Conservation (phyloP, 1,140 invertebrate genomes). For the Dinothrombium tinctorium region DNA sequence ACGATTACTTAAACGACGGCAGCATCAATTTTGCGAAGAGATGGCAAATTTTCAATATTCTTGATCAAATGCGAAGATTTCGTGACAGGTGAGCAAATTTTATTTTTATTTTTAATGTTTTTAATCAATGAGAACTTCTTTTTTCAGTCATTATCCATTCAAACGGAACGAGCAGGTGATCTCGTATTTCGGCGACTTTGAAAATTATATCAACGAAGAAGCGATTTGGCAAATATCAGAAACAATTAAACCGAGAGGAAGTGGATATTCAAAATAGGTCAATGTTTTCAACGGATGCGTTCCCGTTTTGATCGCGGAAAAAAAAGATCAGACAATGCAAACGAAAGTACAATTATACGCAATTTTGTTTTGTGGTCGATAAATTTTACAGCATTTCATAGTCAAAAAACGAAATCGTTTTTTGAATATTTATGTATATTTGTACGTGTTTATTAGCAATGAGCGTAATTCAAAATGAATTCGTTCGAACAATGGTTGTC, state of each 20-base stretch:
- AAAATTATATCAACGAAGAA: slow-evolving; percentile 80
- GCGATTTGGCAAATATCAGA: slow-evolving; percentile 94
- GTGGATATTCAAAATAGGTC: slow-evolving; percentile 4
- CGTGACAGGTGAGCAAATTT: slow-evolving; percentile 48
- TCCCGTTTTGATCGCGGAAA: too few relatives aligned
- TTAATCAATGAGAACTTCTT: slow-evolving; percentile 5
- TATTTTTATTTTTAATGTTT: slow-evolving; percentile 1
- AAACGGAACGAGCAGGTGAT: slow-evolving; percentile 59
- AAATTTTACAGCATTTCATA: too few relatives aligned
- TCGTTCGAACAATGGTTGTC: too few relatives aligned
- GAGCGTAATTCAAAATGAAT: too few relatives aligned
- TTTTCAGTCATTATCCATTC: slow-evolving; percentile 15
- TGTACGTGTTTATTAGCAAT: too few relatives aligned
- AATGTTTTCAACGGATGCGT: too few relatives aligned
- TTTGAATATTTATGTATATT: too few relatives aligned
- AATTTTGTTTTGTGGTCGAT: not conserved
- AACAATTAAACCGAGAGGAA: slow-evolving; percentile 66
- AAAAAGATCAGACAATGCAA: too few relatives aligned
- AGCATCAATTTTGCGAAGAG: slow-evolving; percentile 82
- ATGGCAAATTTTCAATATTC: slow-evolving; percentile 92
- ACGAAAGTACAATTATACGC: too few relatives aligned
- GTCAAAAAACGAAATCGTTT: too few relatives aligned
- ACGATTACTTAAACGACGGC: slow-evolving; percentile 57
- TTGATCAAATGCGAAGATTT: slow-evolving; percentile 91
- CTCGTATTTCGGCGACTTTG: slow-evolving; percentile 86